These are phyloP conservation scores for Troilus luridus DNA, from an alignment of 2,888 invertebrate species.

Conservation along the genomic window DNA sequence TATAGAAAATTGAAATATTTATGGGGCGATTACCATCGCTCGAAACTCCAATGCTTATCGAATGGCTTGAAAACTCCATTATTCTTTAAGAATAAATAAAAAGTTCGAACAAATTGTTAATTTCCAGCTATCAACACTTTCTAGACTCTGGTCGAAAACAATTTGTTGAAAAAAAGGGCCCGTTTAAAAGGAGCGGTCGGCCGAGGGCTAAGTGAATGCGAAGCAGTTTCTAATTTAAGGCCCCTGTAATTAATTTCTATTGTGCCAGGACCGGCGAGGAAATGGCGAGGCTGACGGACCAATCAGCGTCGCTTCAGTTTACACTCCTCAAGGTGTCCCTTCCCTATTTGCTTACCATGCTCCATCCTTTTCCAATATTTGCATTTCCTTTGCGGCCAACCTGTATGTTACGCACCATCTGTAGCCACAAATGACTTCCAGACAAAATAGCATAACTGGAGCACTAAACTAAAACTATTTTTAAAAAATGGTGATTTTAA, in stretches of 20 bases:
- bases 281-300: neutral
- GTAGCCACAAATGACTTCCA: neutral
- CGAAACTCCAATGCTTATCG: too few species aligned
- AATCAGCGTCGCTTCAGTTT: slow-evolving; percentile 7
- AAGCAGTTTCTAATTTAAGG: slow-evolving; percentile 35
- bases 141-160: slow-evolving; percentile 3
- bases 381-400: neutral
- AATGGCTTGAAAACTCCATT: too few species aligned
- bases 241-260: slow-evolving; percentile 29
- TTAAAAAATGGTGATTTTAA: too few species aligned
- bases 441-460: neutral
- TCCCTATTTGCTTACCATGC: neutral
- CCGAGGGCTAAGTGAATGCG: neutral
- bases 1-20: too few species aligned
- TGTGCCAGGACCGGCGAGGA: neutral
- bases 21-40: too few species aligned
- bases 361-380: slow-evolving; percentile 30
- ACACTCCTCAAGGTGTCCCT: slow-evolving; percentile 28
- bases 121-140: neutral
- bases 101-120: neutral
- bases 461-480: neutral
- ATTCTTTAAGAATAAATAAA: neutral
- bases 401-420: neutral
- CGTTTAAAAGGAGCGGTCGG: neutral
- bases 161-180: neutral